Percentiles rank a stretch among this genome's conserved stretches.
Evolutionary conservation across 2,113 vertebrate species (phyloP).

Genomic region (Protobothrops mucrosquamatus): DNA sequence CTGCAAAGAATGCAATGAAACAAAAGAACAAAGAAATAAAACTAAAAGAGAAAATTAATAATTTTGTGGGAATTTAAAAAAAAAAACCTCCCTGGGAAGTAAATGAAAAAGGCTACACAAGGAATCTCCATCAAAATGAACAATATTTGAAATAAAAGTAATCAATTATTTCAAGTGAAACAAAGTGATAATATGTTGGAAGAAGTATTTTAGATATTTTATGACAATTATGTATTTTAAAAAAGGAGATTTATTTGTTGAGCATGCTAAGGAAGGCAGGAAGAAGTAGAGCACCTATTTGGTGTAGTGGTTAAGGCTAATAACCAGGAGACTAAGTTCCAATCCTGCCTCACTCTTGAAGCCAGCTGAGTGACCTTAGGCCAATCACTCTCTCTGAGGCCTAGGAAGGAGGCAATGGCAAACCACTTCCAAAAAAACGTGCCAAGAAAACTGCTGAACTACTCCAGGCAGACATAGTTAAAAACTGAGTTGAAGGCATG

Average conservation of each 20-base stretch:
- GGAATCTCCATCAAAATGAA: background rate
- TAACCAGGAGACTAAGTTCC: background rate
- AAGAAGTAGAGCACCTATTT: background rate
- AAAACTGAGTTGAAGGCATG: background rate
- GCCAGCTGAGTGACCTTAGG: background rate
- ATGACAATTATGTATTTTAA: background rate
- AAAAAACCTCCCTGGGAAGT: background rate
- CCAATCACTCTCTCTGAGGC: background rate
- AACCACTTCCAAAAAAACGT: background rate
- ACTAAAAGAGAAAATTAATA: background rate
- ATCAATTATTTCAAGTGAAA: background rate
- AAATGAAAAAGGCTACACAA: background rate
- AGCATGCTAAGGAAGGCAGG: background rate
- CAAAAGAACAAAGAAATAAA: background rate
- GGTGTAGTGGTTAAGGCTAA: background rate
- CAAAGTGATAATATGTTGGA: background rate
- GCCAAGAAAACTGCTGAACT: background rate
- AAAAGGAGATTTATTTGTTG: background rate
- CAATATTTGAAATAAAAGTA: background rate
- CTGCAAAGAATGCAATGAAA: too few species aligned
- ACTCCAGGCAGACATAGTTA: background rate
- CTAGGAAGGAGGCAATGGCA: background rate
- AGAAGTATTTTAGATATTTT: background rate
- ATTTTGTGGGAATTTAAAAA: background rate
- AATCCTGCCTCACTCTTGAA: background rate